Conservation (phyloP, 1,140 invertebrate genomes). For the Dysdera silvatica region DNA sequence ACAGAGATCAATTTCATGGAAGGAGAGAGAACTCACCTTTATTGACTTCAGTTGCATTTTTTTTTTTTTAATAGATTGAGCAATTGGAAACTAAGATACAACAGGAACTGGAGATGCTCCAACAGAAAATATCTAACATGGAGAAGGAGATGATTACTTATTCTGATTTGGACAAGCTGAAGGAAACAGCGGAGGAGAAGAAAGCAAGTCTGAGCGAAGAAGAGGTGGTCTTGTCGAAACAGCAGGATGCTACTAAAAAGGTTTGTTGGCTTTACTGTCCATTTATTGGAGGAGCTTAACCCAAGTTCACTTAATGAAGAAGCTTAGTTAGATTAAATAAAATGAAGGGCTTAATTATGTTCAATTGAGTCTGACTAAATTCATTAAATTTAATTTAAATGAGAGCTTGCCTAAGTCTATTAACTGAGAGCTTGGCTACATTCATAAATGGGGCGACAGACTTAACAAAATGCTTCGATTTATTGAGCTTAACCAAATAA, state of each 20-base stretch:
- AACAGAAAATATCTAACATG: conserved; percentile 49
- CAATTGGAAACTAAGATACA: conserved; percentile 53
- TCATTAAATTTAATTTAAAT: too few relatives aligned
- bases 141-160: conserved; percentile 47
- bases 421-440: too few relatives aligned
- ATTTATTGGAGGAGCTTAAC: too few relatives aligned
- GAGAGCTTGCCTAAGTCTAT: too few relatives aligned
- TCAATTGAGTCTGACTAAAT: too few relatives aligned
- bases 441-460: too few relatives aligned
- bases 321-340: too few relatives aligned
- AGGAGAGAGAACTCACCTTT: neutral
- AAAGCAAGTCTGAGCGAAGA: conserved; percentile 47
- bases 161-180: conserved; percentile 47
- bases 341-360: too few relatives aligned
- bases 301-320: too few relatives aligned
- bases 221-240: conserved; percentile 43
- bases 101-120: conserved; percentile 46
- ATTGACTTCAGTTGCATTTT: neutral
- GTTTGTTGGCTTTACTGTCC: neutral
- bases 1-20: neutral
- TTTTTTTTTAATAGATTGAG: conserved; percentile 42
- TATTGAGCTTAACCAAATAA: too few relatives aligned
- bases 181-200: conserved; percentile 46
- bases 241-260: conserved; percentile 37
- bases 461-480: too few relatives aligned